Percentiles rank a stretch among this genome's conserved stretches.
These are phyloP conservation scores for Hemibagrus wyckioides DNA, from an alignment of 2,113 vertebrate species.

Conservation along the genomic window DNA sequence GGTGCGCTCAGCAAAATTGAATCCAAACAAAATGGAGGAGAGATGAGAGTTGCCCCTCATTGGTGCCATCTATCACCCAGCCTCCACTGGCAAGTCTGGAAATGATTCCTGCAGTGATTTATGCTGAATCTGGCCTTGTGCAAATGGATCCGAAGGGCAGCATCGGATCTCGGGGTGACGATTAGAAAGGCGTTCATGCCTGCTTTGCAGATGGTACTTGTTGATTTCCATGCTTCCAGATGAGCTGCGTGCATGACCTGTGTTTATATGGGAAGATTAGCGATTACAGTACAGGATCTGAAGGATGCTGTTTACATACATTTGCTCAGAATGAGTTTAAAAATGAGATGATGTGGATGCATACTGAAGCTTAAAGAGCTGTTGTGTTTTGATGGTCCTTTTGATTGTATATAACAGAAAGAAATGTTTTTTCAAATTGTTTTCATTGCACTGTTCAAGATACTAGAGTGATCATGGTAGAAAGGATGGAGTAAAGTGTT, in stretches of 20 bases:
- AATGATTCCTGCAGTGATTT: slow-evolving; percentile 53
- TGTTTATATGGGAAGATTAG: not conserved
- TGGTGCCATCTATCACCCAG: slow-evolving; percentile 51
- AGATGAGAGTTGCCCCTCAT: slow-evolving; percentile 57
- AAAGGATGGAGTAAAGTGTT: not conserved
- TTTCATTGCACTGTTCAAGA: not conserved
- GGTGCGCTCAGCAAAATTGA: slow-evolving; percentile 60
- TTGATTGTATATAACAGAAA: not conserved
- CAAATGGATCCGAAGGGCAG: slow-evolving; percentile 51
- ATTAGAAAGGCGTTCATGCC: slow-evolving; percentile 48
- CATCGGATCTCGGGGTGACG: slow-evolving; percentile 35
- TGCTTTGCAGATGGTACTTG: slow-evolving; percentile 44
- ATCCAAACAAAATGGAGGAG: slow-evolving; percentile 61
- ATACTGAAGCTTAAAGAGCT: not conserved
- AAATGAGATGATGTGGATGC: not conserved
- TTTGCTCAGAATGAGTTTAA: not conserved
- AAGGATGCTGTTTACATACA: not conserved
- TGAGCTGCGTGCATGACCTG: not conserved
- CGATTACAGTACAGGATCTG: slow-evolving; percentile 28
- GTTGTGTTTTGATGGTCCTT: not conserved
- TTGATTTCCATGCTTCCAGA: slow-evolving; percentile 24
- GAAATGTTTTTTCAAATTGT: not conserved
- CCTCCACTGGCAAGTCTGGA: slow-evolving; percentile 49
- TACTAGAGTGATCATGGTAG: not conserved
- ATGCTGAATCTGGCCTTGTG: slow-evolving; percentile 38